Evolutionary conservation across 2,113 vertebrate species (phyloP).

Genomic region (Bagarius yarrelli): DNA sequence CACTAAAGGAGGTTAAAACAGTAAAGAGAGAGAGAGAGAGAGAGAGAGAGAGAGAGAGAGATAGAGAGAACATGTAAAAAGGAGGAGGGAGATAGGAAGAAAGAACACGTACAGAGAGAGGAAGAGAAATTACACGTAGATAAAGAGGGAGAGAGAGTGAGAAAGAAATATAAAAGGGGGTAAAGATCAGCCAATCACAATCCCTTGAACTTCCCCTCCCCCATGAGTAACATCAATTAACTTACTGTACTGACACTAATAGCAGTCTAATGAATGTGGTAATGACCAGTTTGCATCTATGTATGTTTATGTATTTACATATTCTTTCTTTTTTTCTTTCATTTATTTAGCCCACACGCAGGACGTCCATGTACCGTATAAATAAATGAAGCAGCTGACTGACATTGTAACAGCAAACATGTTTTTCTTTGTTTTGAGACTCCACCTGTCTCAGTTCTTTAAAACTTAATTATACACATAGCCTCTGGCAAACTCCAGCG

Average conservation of each 20-base stretch:
- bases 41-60: constrained; percentile 56
- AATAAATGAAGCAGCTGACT: neutral
- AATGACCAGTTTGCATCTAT: constrained; percentile 30
- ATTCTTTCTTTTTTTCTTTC: neutral
- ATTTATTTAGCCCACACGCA: constrained; percentile 7
- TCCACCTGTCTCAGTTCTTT: neutral
- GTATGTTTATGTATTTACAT: constrained; percentile 4
- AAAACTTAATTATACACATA: constrained; percentile 17
- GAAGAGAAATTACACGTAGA: neutral
- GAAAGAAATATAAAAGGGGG: neutral
- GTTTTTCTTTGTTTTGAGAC: neutral
- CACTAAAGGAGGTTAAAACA: no score
- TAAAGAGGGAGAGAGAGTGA: constrained; percentile 17
- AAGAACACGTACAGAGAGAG: no score
- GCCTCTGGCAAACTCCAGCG: neutral
- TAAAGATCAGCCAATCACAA: constrained; percentile 5
- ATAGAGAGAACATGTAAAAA: constrained; percentile 23
- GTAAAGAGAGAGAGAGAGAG: constrained; percentile 54
- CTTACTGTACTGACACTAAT: constrained; percentile 55
- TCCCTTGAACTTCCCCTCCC: constrained; percentile 32
- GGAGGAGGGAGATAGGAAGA: no score
- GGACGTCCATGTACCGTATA: constrained; percentile 5
- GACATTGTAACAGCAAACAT: constrained; percentile 12
- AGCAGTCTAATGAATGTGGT: constrained; percentile 53
- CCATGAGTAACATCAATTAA: constrained; percentile 48